A percentile compares a stretch with the other conserved stretches of the same genome.
Evolutionary conservation across 1,140 invertebrate species (phyloP).

Genomic region (Drosophila nigrodunni): DNA sequence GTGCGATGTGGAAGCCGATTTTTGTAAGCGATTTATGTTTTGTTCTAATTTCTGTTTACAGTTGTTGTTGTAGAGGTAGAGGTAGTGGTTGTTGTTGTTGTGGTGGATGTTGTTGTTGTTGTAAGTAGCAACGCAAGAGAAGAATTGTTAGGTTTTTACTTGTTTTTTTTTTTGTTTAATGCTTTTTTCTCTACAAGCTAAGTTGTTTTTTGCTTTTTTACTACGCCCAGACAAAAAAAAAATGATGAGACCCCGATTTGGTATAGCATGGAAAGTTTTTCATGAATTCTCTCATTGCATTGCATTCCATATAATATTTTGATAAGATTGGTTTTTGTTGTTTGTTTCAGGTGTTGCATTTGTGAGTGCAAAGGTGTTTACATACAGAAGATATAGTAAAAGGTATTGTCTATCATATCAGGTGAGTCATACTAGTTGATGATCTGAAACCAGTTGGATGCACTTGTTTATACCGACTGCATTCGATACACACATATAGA

Average conservation of each 20-base stretch:
- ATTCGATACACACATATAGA: slow-evolving; percentile 10
- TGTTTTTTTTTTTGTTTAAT: slow-evolving; percentile 30
- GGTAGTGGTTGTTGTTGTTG: slow-evolving; percentile 45
- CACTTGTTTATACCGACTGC: slow-evolving; percentile 5
- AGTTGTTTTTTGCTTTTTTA: slow-evolving; percentile 40
- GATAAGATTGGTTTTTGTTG: slow-evolving; percentile 13
- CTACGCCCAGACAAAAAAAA: slow-evolving; percentile 53
- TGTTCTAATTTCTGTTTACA: slow-evolving; percentile 79
- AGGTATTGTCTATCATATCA: slow-evolving; percentile 22
- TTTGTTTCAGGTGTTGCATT: slow-evolving; percentile 35
- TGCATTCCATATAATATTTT: slow-evolving; percentile 45
- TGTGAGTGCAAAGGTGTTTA: slow-evolving; percentile 43
- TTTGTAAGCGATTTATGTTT: slow-evolving; percentile 81
- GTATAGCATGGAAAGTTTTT: slow-evolving; percentile 74
- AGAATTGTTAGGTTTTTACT: slow-evolving; percentile 64
- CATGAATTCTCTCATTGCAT: slow-evolving; percentile 75
- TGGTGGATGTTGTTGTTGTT: slow-evolving; percentile 59
- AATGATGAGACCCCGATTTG: slow-evolving; percentile 10
- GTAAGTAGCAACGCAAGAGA: slow-evolving; percentile 78
- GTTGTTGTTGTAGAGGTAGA: slow-evolving; percentile 49
- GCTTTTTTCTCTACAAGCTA: slow-evolving; percentile 15
- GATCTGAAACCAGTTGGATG: slow-evolving; percentile 26
- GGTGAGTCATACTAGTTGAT: slow-evolving; percentile 16
- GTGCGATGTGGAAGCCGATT: slow-evolving; percentile 82
- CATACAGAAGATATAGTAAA: slow-evolving; percentile 24